These are phyloP conservation scores for Julus scandinavius DNA, from an alignment of 2,888 invertebrate genomes.

Conservation along the genomic window DNA sequence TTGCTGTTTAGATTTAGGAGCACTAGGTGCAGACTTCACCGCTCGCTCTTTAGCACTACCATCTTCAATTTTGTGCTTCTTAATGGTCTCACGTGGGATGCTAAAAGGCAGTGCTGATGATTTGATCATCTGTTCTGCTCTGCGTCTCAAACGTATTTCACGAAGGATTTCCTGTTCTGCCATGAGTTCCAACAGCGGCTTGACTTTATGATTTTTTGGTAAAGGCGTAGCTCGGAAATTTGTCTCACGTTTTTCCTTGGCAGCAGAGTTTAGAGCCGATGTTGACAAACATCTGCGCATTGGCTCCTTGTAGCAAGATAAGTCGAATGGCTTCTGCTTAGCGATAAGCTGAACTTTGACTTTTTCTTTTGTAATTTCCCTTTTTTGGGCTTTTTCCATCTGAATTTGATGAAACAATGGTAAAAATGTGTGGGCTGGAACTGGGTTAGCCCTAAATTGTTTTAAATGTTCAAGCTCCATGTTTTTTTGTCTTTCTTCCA, in stretches of 20 bases:
- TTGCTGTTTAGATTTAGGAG: neutral
- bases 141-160: conserved; percentile 55
- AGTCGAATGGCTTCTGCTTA: neutral
- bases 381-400: conserved; percentile 52
- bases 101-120: conserved; percentile 55
- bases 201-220: conserved; percentile 12
- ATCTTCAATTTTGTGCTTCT: neutral
- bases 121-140: conserved; percentile 57
- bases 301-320: conserved; percentile 7
- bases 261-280: neutral
- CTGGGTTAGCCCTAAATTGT: conserved; percentile 54
- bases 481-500: conserved; percentile 3
- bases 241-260: neutral
- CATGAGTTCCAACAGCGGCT: conserved; percentile 56
- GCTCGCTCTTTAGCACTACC: neutral
- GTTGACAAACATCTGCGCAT: neutral
- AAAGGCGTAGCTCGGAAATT: neutral
- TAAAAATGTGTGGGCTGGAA: conserved; percentile 57
- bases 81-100: neutral
- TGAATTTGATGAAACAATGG: conserved; percentile 57
- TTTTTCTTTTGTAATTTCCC: conserved; percentile 55
- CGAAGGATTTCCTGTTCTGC: conserved; percentile 57
- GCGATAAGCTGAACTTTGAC: neutral
- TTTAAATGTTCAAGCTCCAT: conserved; percentile 27
- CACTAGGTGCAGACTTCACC: neutral